Conservation (phyloP, 1,140 invertebrate species). For the Panulirus ornatus region DNA sequence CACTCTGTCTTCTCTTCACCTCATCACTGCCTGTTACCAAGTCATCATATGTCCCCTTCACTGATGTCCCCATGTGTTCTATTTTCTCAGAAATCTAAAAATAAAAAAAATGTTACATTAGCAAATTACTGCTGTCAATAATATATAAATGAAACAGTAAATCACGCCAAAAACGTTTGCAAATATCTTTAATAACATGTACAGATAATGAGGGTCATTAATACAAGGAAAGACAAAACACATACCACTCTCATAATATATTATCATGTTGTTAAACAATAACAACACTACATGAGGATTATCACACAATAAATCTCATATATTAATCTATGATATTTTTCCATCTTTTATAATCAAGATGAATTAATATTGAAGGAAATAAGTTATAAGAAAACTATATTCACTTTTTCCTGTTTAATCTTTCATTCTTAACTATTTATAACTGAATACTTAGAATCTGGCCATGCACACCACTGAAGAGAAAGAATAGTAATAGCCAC, state of each 20-base stretch:
- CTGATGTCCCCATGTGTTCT: too few species aligned
- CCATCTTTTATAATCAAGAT: conserved; percentile 14
- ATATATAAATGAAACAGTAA: too few species aligned
- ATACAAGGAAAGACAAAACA: background rate
- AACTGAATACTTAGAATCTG: background rate
- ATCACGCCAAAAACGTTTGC: too few species aligned
- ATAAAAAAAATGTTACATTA: too few species aligned
- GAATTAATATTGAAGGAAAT: background rate
- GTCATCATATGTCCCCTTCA: too few species aligned
- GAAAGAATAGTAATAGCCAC: background rate
- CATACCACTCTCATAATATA: background rate
- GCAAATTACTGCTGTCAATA: too few species aligned
- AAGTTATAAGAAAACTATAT: background rate
- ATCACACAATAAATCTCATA: conserved; percentile 8
- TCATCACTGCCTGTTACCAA: too few species aligned
- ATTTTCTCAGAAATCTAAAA: too few species aligned
- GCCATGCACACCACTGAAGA: background rate
- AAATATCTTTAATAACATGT: too few species aligned
- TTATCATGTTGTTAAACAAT: background rate
- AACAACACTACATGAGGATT: background rate
- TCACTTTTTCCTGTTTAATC: background rate
- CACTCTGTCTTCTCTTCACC: too few species aligned
- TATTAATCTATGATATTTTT: background rate
- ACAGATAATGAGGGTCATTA: too few species aligned
- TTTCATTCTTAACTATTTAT: background rate